Conservation (phyloP, 2,113 vertebrate species). For the Limnothrissa miodon region DNA sequence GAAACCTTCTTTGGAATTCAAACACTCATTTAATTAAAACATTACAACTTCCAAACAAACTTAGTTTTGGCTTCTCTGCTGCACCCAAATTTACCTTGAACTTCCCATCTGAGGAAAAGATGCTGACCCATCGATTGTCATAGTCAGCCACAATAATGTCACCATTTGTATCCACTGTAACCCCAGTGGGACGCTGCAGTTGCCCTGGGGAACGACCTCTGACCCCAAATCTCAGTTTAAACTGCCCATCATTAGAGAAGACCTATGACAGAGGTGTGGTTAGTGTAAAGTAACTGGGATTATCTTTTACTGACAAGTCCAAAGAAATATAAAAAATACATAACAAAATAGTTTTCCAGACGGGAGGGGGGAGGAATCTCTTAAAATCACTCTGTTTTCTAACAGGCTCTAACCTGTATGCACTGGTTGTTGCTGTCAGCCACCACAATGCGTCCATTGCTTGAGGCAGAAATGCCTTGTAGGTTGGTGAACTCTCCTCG, state of each 20-base stretch:
- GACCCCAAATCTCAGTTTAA: slow-evolving; percentile 92
- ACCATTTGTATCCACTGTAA: slow-evolving; percentile 89
- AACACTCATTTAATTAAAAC: too few relatives aligned
- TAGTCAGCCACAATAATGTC: slow-evolving; percentile 97
- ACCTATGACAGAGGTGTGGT: slow-evolving; percentile 66
- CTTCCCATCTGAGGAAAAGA: slow-evolving; percentile 94
- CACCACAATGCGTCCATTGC: slow-evolving; percentile 87
- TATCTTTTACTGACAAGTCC: not conserved
- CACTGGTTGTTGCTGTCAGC: slow-evolving; percentile 98
- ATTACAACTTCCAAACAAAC: not conserved
- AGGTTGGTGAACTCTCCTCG: slow-evolving; percentile 95
- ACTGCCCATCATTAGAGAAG: slow-evolving; percentile 93
- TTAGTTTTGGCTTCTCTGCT: not conserved
- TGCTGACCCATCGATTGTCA: slow-evolving; percentile 97
- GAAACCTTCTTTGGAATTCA: too few relatives aligned
- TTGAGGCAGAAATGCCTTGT: slow-evolving; percentile 90
- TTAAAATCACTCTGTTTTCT: not conserved
- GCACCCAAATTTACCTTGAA: slow-evolving; percentile 82
- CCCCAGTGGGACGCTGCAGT: slow-evolving; percentile 92
- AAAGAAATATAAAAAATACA: not conserved
- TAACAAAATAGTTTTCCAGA: too few relatives aligned
- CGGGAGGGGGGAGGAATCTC: not conserved
- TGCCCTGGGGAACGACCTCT: slow-evolving; percentile 93
- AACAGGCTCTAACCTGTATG: slow-evolving; percentile 72
- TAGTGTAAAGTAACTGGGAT: not conserved